Evolutionary conservation across 1,140 invertebrate species (phyloP), one percentile per base, ranked within the genome.

Genomic region (Camponotus pennsylvanicus): DNA sequence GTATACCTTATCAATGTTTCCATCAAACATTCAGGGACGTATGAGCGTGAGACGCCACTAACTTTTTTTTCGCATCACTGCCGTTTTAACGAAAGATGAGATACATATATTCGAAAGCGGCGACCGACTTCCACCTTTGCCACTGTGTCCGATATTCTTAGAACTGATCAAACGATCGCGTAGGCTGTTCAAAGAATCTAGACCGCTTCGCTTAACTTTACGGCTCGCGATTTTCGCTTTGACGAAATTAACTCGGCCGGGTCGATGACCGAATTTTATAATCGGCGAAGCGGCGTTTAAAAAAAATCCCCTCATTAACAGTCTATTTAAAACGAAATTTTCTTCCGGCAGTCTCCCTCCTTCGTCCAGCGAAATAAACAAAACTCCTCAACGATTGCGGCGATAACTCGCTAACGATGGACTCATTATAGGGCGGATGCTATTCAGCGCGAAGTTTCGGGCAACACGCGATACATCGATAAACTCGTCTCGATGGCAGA

Each of bases 401-500:
- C 42, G 32, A 49, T 84, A 85, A 78, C 59, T 76, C 18, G 45
- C 21, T 40, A 78, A 77, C 61, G 18, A 57, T 73, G 7, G 55
- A 37, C 61, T 37, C 37, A 27, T 61, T 61, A 45, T n/a, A 27
- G 40, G 18, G 27, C 55, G 32, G 8, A 11, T 4, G n/a, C 40
- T 82, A 32, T 9, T 18, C 66, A 8, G 1, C 4, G 71, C 45
- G 4, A 77, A 40, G 61, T 66, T 84, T 85, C 45, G 32, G n/a
- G 18, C 66, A 15, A 45, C 71, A 63, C 84, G 86, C 87, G 87
- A 89, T 89, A 86, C 42, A 34, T 45, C 27, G 79, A 73, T 82
- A 82, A 82, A 27, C 69, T 59, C 37, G n/a, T 79, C 52, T 55
- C 45, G 32, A 55, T 45, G 45, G 34, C 45, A 52, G 49, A 52